Evolutionary conservation across 2,888 invertebrate species (phyloP).

Genomic region (Synergus itoensis): DNA sequence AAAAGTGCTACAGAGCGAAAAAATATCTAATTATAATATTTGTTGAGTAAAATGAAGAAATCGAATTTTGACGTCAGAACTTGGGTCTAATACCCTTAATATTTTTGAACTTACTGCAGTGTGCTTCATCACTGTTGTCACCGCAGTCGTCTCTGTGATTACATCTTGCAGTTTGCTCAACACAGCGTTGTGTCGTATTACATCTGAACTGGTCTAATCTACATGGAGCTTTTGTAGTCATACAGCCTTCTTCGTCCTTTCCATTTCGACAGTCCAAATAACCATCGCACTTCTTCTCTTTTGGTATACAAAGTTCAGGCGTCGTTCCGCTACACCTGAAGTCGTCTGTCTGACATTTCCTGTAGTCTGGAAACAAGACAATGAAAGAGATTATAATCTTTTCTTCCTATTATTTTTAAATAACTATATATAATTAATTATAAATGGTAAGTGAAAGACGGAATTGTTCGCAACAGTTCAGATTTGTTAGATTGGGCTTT

Average conservation of each 20-base stretch:
- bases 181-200: conserved; percentile 88
- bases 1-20: too few relatives aligned
- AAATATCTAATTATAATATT: too few relatives aligned
- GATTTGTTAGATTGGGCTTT: not conserved
- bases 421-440: not conserved
- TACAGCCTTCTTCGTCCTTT: conserved; percentile 89
- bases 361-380: conserved; percentile 84
- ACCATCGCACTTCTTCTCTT: conserved; percentile 94
- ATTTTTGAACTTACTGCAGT: conserved; percentile 86
- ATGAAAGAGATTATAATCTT: conserved; percentile 2
- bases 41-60: too few relatives aligned
- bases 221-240: conserved; percentile 81
- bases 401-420: not conserved
- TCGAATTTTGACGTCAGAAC: too few relatives aligned
- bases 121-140: conserved; percentile 93
- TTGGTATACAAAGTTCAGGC: conserved; percentile 90
- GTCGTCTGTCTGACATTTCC: conserved; percentile 92
- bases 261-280: conserved; percentile 91
- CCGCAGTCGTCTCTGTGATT: conserved; percentile 95
- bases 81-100: not conserved
- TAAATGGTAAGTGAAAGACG: not conserved
- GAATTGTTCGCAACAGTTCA: not conserved
- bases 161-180: conserved; percentile 87
- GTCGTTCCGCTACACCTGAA: conserved; percentile 88
- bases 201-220: conserved; percentile 93